Conservation (phyloP, 1,140 invertebrate genomes). For the Coboldia fuscipes region DNA sequence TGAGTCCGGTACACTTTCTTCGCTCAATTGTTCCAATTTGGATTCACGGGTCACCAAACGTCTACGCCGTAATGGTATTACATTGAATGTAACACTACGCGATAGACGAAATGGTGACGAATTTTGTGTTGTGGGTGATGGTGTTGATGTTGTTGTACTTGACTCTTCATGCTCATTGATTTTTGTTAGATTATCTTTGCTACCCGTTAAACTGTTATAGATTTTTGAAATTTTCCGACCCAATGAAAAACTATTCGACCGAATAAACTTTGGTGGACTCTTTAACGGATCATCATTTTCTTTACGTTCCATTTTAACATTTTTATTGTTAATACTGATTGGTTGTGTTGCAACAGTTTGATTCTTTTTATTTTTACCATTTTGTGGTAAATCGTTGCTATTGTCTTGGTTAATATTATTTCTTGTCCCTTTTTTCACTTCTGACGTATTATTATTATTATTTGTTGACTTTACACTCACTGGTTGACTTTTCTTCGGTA, state of each 20-base stretch:
- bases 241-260: constrained; percentile 15
- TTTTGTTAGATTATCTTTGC: constrained; percentile 12
- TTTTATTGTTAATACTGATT: constrained; percentile 5
- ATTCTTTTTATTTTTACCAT: constrained; percentile 10
- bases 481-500: too few species aligned
- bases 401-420: constrained; percentile 9
- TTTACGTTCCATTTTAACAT: constrained; percentile 1
- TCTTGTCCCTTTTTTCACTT: not conserved
- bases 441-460: too few species aligned
- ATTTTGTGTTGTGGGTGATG: constrained; percentile 6
- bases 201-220: constrained; percentile 15
- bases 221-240: constrained; percentile 14
- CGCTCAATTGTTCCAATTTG: constrained; percentile 16
- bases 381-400: constrained; percentile 7
- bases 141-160: not conserved
- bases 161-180: not conserved
- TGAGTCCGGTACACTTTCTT: constrained; percentile 11
- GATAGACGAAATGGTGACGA: constrained; percentile 14
- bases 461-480: too few species aligned
- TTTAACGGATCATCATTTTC: not conserved
- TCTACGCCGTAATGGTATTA: constrained; percentile 12
- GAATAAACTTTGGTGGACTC: constrained; percentile 11
- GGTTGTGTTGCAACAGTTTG: constrained; percentile 9
- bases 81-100: constrained; percentile 15
- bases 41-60: constrained; percentile 17